Base-by-base conservation (phyloP, 2,797 vertebrate species). In the Mergus octosetaceus region DNA sequence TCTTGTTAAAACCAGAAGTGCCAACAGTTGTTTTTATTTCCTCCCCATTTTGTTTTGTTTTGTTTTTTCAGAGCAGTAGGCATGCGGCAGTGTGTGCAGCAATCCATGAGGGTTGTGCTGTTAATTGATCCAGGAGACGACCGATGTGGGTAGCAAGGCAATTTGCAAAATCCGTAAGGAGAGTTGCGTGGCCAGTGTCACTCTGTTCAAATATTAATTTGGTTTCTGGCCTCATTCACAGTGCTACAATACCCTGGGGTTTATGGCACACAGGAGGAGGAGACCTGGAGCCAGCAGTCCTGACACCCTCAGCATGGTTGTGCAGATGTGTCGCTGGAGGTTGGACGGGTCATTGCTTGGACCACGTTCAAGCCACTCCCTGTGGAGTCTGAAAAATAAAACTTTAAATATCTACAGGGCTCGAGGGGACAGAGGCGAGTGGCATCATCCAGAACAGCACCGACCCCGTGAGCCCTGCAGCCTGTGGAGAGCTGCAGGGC, bases 11-110 rank as follows among this genome's bases (percentile, higher is more conserved):
- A 28, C 20, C 24, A 41, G 61, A 89, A 38, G 39, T 54, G 34
- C 9, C 0, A 0, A 14, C 3, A 24, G 16, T 22, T 62, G 22
- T 10, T 1, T 64, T 49, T 79, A n/a, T 49, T 60, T 70, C 24
- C 36, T 76, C 54, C 38, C 32, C 7, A 4, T 43, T 43, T 43
- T 43, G 43, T 43, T 43, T 43, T 43, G 43, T 43, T 19, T 43
- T 43, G 38, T 32, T 30, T 76, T 70, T 58, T 84, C 49, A 80
- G 56, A 76, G 53, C 41, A 0, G 0, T 21, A 41, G 72, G 28
- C 41, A 4, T 28, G 43, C 39, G 22, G 43, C 49, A 75, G 7
- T 9, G 24, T 1, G 0, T 39, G 36, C 5, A 10, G 41, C 19
- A 62, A 70, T 85, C 73, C 32, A 7, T 51, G 53, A 87, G 18